A percentile compares a stretch with the other conserved stretches of the same genome.
Conservation (phyloP, 1,140 invertebrate genomes). For the Bombus cullumanus region DNA sequence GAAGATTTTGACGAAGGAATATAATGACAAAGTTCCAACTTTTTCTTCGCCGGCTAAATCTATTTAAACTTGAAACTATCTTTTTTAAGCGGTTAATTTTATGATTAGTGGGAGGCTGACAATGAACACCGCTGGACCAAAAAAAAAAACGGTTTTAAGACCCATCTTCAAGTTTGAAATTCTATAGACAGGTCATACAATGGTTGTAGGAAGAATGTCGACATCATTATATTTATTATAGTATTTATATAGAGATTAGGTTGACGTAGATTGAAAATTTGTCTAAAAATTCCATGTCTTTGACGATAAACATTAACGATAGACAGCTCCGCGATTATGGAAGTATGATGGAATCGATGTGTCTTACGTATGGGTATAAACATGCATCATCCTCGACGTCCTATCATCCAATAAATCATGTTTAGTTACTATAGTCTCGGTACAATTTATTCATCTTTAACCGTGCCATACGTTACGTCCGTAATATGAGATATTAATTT, state of each 20-base stretch:
- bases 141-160: too few relatives aligned
- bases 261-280: background rate
- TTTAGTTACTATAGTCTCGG: background rate
- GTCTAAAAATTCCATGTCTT: background rate
- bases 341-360: background rate
- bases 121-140: too few relatives aligned
- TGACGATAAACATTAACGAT: background rate
- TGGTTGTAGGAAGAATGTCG: too few relatives aligned
- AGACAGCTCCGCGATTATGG: background rate
- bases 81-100: background rate
- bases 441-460: background rate
- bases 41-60: background rate
- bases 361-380: background rate
- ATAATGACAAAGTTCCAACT: too few relatives aligned
- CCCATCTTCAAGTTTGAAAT: too few relatives aligned
- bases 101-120: background rate
- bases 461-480: background rate
- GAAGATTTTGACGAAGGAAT: background rate
- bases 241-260: background rate
- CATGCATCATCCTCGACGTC: background rate
- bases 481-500: background rate
- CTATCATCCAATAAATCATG: conserved; percentile 7
- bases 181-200: too few relatives aligned
- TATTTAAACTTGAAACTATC: background rate
- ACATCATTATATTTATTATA: background rate